These are phyloP conservation scores for Limnephilus auricula DNA, from an alignment of 2,888 invertebrate species.

Conservation along the genomic window DNA sequence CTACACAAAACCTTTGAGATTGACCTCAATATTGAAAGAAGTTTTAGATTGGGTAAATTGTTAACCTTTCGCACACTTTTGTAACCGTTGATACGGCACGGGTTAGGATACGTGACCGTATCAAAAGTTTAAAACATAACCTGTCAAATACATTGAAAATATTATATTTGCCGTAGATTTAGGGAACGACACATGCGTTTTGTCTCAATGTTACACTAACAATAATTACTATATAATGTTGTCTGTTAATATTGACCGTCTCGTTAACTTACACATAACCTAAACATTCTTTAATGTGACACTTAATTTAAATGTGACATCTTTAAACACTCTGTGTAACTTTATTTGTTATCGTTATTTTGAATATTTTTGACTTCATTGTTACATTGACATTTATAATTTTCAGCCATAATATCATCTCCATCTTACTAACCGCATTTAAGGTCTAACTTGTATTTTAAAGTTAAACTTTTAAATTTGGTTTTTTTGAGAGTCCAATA, in stretches of 20 bases:
- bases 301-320: not conserved
- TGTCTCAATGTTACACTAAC: not conserved
- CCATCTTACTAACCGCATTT: slow-evolving; percentile 30
- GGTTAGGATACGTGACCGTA: too few relatives aligned
- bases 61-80: too few relatives aligned
- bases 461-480: slow-evolving; percentile 31
- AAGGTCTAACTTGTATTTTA: not conserved
- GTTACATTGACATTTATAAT: not conserved
- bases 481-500: slow-evolving; percentile 66
- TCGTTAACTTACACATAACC: not conserved
- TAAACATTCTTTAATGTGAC: not conserved
- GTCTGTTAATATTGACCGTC: not conserved
- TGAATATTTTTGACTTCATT: not conserved
- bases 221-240: not conserved
- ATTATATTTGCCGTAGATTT: not conserved
- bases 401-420: slow-evolving; percentile 20
- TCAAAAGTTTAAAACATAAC: not conserved
- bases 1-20: too few relatives aligned
- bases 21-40: not conserved
- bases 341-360: not conserved
- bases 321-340: not conserved
- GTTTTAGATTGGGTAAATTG: not conserved
- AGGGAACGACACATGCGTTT: not conserved
- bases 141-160: too few relatives aligned
- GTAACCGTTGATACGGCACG: too few relatives aligned